phyloP scores from a whole-genome alignment of 1,140 invertebrate species.

The Meloidogyne floridensis region DNA sequence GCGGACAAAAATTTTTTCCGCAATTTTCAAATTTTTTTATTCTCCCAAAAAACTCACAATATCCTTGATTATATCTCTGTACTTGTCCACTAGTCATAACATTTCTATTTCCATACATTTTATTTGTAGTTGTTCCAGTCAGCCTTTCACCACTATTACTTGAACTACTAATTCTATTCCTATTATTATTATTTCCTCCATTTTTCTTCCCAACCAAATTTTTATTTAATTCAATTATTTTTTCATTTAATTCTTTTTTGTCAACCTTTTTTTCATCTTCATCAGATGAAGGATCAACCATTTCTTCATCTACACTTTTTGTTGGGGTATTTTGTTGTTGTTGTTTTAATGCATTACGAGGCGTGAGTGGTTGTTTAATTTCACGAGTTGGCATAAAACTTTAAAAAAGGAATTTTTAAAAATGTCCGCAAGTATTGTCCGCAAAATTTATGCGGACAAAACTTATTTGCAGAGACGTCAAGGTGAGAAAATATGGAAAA shows the following conservation, averaged over 20 bases:
- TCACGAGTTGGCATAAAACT: constrained; percentile 6
- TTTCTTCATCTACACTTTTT: not conserved
- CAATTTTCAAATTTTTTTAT: too few relatives aligned
- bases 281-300: constrained; percentile 4
- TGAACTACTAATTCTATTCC: not conserved
- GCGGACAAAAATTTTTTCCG: too few relatives aligned
- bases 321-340: not conserved
- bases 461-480: too few relatives aligned
- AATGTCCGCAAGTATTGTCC: not conserved
- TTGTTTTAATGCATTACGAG: not conserved
- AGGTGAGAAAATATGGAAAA: too few relatives aligned
- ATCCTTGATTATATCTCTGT: not conserved
- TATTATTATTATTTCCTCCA: not conserved
- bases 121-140: not conserved
- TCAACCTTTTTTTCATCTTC: not conserved
- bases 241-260: not conserved
- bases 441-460: too few relatives aligned
- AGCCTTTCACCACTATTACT: too few relatives aligned
- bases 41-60: not conserved
- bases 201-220: not conserved
- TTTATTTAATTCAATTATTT: not conserved
- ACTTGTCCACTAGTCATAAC: not conserved
- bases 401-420: not conserved
- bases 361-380: not conserved
- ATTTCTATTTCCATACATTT: not conserved